Base-by-base conservation (phyloP, 2,888 invertebrate species). In the Hedychridium roseum region DNA sequence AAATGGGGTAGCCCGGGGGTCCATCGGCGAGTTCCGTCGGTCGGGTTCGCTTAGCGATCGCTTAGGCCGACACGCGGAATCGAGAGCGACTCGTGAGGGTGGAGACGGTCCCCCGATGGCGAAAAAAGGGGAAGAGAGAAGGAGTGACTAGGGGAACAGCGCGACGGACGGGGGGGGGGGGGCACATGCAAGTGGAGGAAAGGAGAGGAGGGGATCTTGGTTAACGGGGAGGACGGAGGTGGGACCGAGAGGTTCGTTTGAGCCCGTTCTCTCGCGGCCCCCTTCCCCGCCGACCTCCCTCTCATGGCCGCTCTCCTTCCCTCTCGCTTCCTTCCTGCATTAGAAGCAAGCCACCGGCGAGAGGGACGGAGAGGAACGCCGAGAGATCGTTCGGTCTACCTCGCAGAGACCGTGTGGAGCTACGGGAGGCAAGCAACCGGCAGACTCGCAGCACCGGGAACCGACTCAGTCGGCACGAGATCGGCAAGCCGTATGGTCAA, bases 401-500 rank as follows among this genome's bases (percentile, higher is more conserved):
- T 63, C 62, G 56, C 11, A 23, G 23, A 23, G 11, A n/a, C n/a
- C 41, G 9, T 23, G 32, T 50, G 32, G 52, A 58, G 42, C 44
- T 44, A 48, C 21, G 38, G 43, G 27, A 44, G 40, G 53, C 70
- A 71, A 74, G 72, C 73, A 72, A 72, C 75, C 73, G 74, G 67
- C 66, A n/a, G n/a, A 72, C 72, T 70, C 68, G 66, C 56, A 43
- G 57, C 17, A 54, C 59, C 54, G 71, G 71, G 64, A 70, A 68
- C 68, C 67, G 71, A 70, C 74, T 76, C 78, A 78, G 78, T 78
- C 75, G 75, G 65, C 76, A 77, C 76, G 74, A 77, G 78, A 77
- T 77, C 78, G 78, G 75, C 78, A 71, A 76, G 70, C 73, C 69
- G 78, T 74, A 76, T 77, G 76, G 78, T 78, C 74, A 72, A 69